phyloP scores from a whole-genome alignment of 2,797 vertebrate genomes.

The Agapornis canus region DNA sequence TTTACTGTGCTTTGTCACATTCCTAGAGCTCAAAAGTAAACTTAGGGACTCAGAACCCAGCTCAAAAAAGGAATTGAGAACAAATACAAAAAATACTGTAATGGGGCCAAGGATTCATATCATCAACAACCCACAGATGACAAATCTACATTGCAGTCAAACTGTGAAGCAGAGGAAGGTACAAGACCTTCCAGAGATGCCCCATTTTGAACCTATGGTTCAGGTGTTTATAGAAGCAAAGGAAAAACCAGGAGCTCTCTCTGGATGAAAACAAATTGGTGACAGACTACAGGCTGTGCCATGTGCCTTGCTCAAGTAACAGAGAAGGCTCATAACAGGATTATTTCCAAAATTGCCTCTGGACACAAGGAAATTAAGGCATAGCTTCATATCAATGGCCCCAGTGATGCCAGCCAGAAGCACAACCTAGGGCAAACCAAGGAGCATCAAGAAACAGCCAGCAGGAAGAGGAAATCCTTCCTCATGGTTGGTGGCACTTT shows the following conservation, averaged over 20 bases:
- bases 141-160: not conserved
- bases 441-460: not conserved
- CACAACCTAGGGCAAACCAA: not conserved
- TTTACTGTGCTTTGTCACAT: not conserved
- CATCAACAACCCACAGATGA: not conserved
- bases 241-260: not conserved
- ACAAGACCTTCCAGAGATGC: not conserved
- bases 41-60: not conserved
- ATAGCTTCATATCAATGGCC: not conserved
- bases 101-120: not conserved
- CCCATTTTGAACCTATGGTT: not conserved
- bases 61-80: not conserved
- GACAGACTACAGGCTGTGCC: not conserved
- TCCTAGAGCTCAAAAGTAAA: not conserved
- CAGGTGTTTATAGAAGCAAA: not conserved
- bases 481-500: not conserved
- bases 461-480: not conserved
- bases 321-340: not conserved
- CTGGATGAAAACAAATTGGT: not conserved
- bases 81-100: not conserved
- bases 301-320: accelerated
- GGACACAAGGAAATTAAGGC: not conserved
- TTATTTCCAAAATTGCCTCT: not conserved
- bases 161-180: not conserved
- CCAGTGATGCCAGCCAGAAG: not conserved